phyloP scores from a whole-genome alignment of 2,888 invertebrate genomes.

The Laothoe populi region DNA sequence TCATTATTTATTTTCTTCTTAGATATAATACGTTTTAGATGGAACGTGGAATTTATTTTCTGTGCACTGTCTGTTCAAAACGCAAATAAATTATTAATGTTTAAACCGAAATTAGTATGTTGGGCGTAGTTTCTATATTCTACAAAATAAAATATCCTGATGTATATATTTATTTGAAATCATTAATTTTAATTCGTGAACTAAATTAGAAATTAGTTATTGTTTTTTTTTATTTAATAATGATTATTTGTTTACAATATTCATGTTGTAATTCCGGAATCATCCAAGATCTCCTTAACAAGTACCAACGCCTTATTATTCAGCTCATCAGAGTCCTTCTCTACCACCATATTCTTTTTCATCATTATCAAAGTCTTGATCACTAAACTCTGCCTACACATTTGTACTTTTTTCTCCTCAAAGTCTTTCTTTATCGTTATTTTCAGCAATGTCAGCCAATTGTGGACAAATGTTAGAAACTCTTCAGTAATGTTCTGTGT shows the following conservation, averaged over 20 bases:
- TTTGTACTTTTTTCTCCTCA: constrained; percentile 49
- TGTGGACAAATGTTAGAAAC: constrained; percentile 65
- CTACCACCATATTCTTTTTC: constrained; percentile 54
- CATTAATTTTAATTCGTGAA: too few relatives aligned
- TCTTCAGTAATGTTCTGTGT: constrained; percentile 64
- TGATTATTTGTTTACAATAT: constrained; percentile 23
- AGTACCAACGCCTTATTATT: constrained; percentile 53
- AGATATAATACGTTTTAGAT: too few relatives aligned
- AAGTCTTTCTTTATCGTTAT: constrained; percentile 62
- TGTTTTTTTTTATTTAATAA: neutral
- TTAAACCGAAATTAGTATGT: neutral
- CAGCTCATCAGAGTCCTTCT: constrained; percentile 52
- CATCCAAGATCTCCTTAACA: constrained; percentile 60
- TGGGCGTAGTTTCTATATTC: too few relatives aligned
- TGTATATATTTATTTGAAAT: too few relatives aligned
- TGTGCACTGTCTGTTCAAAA: too few relatives aligned
- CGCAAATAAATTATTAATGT: neutral
- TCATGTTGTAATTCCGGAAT: constrained; percentile 42
- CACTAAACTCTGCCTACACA: constrained; percentile 64
- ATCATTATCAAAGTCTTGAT: constrained; percentile 61
- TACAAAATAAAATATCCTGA: too few relatives aligned
- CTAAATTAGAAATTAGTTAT: too few relatives aligned
- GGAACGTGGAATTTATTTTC: too few relatives aligned
- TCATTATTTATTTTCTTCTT: too few relatives aligned
- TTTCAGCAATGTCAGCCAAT: constrained; percentile 68